Evolutionary conservation across 2,888 invertebrate species (phyloP).

Genomic region (Allygus modestus): DNA sequence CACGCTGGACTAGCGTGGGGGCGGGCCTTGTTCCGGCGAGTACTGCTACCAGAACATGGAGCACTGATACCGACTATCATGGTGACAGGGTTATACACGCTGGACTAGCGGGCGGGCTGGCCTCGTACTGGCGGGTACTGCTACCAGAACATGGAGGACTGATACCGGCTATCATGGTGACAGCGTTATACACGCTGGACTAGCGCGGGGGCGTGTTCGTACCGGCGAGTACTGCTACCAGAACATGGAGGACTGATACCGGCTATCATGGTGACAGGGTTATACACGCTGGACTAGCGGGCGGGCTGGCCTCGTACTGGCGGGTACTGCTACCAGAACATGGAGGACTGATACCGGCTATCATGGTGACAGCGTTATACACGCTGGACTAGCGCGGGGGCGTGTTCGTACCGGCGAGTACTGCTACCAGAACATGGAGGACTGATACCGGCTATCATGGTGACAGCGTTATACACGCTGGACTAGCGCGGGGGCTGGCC

Average conservation of each 20-base stretch:
- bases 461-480: background rate
- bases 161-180: background rate
- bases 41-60: conserved; percentile 4
- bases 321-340: conserved; percentile 29
- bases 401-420: background rate
- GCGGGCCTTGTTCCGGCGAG: background rate
- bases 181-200: background rate
- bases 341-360: background rate
- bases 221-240: conserved; percentile 12
- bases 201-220: background rate
- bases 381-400: background rate
- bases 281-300: background rate
- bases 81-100: background rate
- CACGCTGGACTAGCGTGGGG: background rate
- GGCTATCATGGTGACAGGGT: background rate
- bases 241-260: conserved; percentile 7
- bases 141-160: conserved; percentile 36
- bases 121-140: background rate
- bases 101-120: background rate
- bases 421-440: conserved; percentile 9
- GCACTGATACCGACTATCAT: background rate
- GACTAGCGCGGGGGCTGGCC: background rate
- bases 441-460: background rate
- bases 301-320: background rate
- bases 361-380: background rate